Percentiles rank a stretch among this genome's conserved stretches.
phyloP scores from a whole-genome alignment of 2,797 vertebrate species.

The Coilia nasus region DNA sequence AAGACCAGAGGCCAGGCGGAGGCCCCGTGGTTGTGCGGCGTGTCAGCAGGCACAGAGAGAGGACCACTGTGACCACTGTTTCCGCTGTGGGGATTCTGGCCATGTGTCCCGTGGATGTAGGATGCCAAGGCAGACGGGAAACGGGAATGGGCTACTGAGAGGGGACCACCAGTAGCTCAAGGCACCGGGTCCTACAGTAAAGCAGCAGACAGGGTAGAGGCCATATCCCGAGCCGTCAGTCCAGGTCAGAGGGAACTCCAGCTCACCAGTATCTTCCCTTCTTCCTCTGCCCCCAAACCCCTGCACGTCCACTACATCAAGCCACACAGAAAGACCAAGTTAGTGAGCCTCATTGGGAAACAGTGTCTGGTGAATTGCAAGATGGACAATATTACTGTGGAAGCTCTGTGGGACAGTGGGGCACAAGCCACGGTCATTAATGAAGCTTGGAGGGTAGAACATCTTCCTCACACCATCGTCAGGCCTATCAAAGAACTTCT shows the following conservation, averaged over 20 bases:
- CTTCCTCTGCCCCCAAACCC: too few species aligned
- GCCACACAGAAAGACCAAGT: slow-evolving; percentile 1
- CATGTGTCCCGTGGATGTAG: slow-evolving; percentile 43
- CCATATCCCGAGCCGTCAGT: too few species aligned
- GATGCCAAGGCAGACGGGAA: neutral
- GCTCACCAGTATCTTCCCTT: too few species aligned
- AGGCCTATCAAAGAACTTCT: neutral
- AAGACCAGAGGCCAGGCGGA: slow-evolving; percentile 6
- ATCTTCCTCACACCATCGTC: slow-evolving; percentile 37
- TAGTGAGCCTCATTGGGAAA: slow-evolving; percentile 34
- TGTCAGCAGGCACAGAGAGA: neutral
- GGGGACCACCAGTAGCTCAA: neutral
- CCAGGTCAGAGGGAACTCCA: too few species aligned
- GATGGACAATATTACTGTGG: slow-evolving; percentile 37
- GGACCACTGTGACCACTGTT: slow-evolving; percentile 41
- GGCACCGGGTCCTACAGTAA: too few species aligned
- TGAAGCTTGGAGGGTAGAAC: slow-evolving; percentile 36
- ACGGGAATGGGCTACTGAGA: slow-evolving; percentile 1
- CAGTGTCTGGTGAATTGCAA: slow-evolving; percentile 45
- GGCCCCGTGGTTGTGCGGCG: neutral
- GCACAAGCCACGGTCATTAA: slow-evolving; percentile 34
- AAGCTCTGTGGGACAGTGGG: slow-evolving; percentile 42
- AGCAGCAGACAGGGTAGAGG: too few species aligned
- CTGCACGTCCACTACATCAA: slow-evolving; percentile 23
- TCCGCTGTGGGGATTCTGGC: slow-evolving; percentile 42